Base-by-base conservation (phyloP, 2,888 invertebrate species). In the Phlogophora meticulosa region DNA sequence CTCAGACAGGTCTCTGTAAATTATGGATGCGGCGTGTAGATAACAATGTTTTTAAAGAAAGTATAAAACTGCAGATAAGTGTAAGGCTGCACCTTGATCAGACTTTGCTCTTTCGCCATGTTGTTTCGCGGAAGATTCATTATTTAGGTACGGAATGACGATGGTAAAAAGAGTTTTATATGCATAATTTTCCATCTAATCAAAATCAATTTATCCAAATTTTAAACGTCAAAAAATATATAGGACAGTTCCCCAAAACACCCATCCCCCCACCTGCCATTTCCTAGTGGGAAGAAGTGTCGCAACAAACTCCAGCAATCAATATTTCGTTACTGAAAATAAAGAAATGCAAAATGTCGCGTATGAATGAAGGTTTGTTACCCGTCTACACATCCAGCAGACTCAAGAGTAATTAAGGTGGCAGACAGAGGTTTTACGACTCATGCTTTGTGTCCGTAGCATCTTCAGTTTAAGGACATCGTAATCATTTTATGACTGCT, bases 1-100 rank as follows among this genome's bases (percentile, higher is more conserved):
- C 53, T 51, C 71, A 66, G 73, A 74, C 78, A 61, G 74, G 75
- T 68, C 70, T 76, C 42, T 13, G 69, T 83, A 80, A 78, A 65
- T 78, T 80, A 82, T 81, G 72, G 51, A 62, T 70, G 66, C 65
- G 42, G 58, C 51, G 73, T 70, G 69, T 61, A 65, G 63, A 58
- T 60, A 52, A 72, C 53, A 38, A 63, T 61, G 75, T 78, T 64
- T 65, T 76, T 56, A 57, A 64, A 55, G 36, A 52, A 43, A 28
- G 22, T 62, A 57, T 66, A 24, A 68, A 68, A 53, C 13, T 62
- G 28, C 24, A 34, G 11, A 32, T 46, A 65, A 34, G 20, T 10
- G 17, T 22, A 24, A 20, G 11, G 32, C 10, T 11, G 24, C 11
- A 15, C 11, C 9, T 22, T 52, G 34, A 36, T 38, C 20, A 22